Evolutionary conservation across 2,797 vertebrate species (phyloP).

Genomic region (Poecile montanus): DNA sequence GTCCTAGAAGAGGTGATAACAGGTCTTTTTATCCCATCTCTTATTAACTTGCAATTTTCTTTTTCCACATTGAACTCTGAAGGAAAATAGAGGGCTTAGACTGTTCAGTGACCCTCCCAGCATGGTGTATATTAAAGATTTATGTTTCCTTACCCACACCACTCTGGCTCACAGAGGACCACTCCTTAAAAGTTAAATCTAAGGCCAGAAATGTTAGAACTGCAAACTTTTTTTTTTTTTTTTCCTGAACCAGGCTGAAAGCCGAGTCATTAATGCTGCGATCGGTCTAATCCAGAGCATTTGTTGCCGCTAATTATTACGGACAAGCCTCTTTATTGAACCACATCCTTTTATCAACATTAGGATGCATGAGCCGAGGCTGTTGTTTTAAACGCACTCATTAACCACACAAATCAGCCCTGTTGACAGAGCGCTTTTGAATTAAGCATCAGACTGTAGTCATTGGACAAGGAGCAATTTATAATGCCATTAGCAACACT

Average conservation of each 20-base stretch:
- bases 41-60: background rate
- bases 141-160: background rate
- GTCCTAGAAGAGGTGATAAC: background rate
- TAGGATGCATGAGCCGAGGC: constrained; percentile 97
- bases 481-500: constrained; percentile 99
- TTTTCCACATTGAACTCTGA: background rate
- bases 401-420: constrained; percentile 99
- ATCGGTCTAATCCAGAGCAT: constrained; percentile 86
- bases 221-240: background rate
- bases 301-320: constrained; percentile 97
- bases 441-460: constrained; percentile 97
- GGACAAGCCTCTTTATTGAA: constrained; percentile 99
- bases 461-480: constrained; percentile 99
- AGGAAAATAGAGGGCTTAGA: background rate
- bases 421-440: constrained; percentile 99
- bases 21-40: background rate
- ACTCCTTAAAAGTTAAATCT: background rate
- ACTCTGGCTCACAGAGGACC: background rate
- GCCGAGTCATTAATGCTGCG: constrained; percentile 67
- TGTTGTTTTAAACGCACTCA: constrained; percentile 99
- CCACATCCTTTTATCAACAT: constrained; percentile 96
- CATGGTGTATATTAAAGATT: accelerated
- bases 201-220: background rate
- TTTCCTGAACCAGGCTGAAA: constrained; percentile 29
- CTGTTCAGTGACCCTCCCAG: background rate